A percentile compares a stretch with the other conserved stretches of the same genome.
These are phyloP conservation scores for Amazona ochrocephala DNA, from an alignment of 2,797 vertebrate genomes.

Conservation along the genomic window DNA sequence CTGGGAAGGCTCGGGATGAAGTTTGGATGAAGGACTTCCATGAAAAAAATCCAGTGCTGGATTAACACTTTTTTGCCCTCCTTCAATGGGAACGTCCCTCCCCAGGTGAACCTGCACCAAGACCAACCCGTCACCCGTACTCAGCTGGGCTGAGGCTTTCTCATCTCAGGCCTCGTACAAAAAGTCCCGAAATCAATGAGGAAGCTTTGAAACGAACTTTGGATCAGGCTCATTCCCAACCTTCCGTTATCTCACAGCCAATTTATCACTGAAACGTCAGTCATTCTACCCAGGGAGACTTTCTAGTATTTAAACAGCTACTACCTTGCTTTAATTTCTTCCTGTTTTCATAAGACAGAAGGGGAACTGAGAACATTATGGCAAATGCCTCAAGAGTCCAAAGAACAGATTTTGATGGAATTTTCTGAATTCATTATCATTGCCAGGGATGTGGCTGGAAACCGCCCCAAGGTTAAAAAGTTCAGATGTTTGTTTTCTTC, in stretches of 20 bases:
- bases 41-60: background rate
- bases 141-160: background rate
- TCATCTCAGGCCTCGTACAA: background rate
- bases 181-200: background rate
- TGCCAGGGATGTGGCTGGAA: slow-evolving; percentile 11
- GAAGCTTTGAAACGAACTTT: background rate
- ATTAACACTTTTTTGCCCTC: background rate
- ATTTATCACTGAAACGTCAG: slow-evolving; percentile 60
- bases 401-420: slow-evolving; percentile 33
- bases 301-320: slow-evolving; percentile 62
- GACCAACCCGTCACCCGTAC: background rate
- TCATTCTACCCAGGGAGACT: slow-evolving; percentile 45
- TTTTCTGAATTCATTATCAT: slow-evolving; percentile 40
- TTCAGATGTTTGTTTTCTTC: background rate
- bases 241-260: slow-evolving; percentile 21
- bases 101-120: background rate
- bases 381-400: slow-evolving; percentile 28
- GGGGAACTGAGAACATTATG: slow-evolving; percentile 49
- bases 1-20: background rate
- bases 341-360: slow-evolving; percentile 48
- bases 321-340: slow-evolving; percentile 59
- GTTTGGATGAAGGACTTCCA: background rate
- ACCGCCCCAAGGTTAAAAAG: slow-evolving; percentile 20
- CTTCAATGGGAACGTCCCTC: background rate
- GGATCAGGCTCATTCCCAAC: background rate